Base-by-base conservation (phyloP, 2,888 invertebrate species). In the Bombylius discolor region DNA sequence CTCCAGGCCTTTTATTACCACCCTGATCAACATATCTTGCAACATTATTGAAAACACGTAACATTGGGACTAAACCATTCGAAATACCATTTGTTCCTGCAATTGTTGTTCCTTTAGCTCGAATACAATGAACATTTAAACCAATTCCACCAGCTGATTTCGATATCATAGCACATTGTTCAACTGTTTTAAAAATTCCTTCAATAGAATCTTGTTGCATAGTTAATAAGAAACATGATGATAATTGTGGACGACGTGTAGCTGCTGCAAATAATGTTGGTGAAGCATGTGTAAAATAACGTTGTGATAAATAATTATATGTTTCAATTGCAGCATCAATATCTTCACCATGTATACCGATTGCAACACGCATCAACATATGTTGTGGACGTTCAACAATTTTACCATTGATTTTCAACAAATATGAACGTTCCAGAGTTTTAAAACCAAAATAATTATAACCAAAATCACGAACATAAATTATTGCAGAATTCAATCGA, bases 401-500 rank as follows among this genome's bases (percentile, higher is more conserved):
- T 81, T 92, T 92, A 0, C 87, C 87, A 70, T 92, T 81, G 53
- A 96, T 89, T 76, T 90, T 94, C 57, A 98, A 75, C 61, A 99
- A 77, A 72, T 99, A 99, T 1, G 97, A 96, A 49, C 93, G 80
- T 68, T 99, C 98, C 55, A 99, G 76, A 0, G 98, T 99, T 80
- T 97, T 98, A 69, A 98, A 98, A n/a, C 98, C 99, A 79, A 99
- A 99, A 71, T 94, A 99, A 69, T 94, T 96, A 75, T 97, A 99
- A 58, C 83, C 86, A 72, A 92, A 99, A 74, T 99, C 99, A 64
- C 98, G 81, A 69, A 97, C 95, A 72, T 98, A 96, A 47, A 97
- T 91, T 64, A 99, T 95, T 31, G 94, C 87, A 0, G 96, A 94
- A 74, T 99, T 94, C 52, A 99, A 76, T 59, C 81, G 79, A 66